Conservation (phyloP, 2,888 invertebrate species). For the Drosophila colorata region DNA sequence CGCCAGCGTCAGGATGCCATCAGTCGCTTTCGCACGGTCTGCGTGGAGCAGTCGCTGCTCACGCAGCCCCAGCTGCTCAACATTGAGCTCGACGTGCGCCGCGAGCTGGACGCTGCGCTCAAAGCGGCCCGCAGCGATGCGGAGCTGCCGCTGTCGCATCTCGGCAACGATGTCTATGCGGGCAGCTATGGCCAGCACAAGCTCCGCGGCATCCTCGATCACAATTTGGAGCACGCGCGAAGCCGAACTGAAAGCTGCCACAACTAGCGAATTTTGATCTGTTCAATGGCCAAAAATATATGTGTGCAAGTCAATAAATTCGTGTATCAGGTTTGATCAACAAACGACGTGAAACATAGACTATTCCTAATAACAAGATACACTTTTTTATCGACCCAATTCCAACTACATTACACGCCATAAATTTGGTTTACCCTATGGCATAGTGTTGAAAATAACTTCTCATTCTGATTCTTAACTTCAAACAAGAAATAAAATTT, state of each 20-base stretch:
- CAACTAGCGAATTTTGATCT: background rate
- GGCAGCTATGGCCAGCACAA: slow-evolving; percentile 86
- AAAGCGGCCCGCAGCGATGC: slow-evolving; percentile 90
- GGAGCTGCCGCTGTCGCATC: slow-evolving; percentile 90
- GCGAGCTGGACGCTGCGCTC: slow-evolving; percentile 92
- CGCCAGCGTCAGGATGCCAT: slow-evolving; percentile 98
- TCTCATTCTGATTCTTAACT: too few relatives aligned
- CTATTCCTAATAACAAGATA: too few relatives aligned
- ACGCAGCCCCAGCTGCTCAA: slow-evolving; percentile 93
- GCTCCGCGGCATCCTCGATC: slow-evolving; percentile 87
- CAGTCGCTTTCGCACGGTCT: slow-evolving; percentile 95
- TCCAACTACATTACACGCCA: too few relatives aligned
- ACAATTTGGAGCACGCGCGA: slow-evolving; percentile 26
- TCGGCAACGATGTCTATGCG: slow-evolving; percentile 91
- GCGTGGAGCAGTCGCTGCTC: slow-evolving; percentile 90
- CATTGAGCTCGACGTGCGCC: slow-evolving; percentile 92
- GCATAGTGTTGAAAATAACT: too few relatives aligned
- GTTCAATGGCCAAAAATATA: background rate
- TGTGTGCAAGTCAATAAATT: background rate
- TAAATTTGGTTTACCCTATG: too few relatives aligned
- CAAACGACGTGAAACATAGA: background rate
- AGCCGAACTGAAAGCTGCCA: background rate
- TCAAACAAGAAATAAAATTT: too few relatives aligned
- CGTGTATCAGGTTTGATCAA: background rate
- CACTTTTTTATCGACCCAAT: too few relatives aligned